These are phyloP conservation scores for Pachyuromys duprasi DNA, from an alignment of 2,797 vertebrate genomes.

Conservation along the genomic window DNA sequence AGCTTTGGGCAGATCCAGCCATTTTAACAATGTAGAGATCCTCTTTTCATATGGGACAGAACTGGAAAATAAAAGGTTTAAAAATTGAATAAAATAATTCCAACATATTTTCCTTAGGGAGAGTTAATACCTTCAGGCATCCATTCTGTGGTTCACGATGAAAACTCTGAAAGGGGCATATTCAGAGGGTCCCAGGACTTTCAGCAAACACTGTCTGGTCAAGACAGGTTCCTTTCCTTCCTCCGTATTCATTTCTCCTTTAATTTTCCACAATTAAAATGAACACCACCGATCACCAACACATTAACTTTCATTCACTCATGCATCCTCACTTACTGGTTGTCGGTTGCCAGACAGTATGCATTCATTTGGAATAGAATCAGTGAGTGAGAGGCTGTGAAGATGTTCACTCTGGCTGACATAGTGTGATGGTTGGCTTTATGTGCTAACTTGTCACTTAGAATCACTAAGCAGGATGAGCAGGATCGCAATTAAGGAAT, in stretches of 20 bases:
- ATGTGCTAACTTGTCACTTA: neutral
- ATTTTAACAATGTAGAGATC: conserved; percentile 89
- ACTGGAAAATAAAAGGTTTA: conserved; percentile 82
- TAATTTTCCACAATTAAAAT: neutral
- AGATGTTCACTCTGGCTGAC: neutral
- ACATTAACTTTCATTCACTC: neutral
- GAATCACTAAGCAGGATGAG: neutral
- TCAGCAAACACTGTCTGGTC: neutral
- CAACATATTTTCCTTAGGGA: neutral
- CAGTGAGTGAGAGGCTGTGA: neutral
- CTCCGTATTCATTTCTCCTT: neutral
- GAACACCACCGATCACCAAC: neutral
- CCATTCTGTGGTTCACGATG: neutral
- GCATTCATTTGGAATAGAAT: conserved; percentile 7
- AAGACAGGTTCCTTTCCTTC: neutral
- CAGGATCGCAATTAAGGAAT: neutral
- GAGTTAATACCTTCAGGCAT: neutral
- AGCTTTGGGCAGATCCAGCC: conserved; percentile 90
- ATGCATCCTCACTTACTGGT: too few relatives aligned
- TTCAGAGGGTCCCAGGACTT: neutral
- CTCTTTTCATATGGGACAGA: conserved; percentile 88
- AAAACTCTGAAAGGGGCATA: neutral
- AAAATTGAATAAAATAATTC: neutral
- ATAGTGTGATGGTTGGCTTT: neutral
- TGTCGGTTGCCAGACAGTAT: neutral